Evolutionary conservation across 2,797 vertebrate genomes (phyloP).

Genomic region (Pogoniulus pusillus): DNA sequence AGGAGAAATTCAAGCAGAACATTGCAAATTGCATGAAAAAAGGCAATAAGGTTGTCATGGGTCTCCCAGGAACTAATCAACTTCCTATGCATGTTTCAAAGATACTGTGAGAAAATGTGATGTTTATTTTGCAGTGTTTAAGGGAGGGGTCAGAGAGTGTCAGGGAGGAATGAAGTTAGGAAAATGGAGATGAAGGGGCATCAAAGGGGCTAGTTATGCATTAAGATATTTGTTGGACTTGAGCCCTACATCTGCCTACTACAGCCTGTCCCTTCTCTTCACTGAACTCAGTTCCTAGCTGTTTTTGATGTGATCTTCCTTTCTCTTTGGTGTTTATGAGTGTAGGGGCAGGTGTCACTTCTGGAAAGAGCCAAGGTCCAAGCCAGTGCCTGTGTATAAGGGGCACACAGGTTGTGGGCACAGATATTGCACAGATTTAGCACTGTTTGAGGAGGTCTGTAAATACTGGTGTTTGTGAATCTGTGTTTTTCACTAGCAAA

Average conservation of each 20-base stretch:
- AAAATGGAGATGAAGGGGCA: not conserved
- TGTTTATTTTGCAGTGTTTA: not conserved
- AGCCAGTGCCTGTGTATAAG: not conserved
- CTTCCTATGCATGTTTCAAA: not conserved
- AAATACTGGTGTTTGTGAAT: not conserved
- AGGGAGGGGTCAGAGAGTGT: not conserved
- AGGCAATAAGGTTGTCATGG: not conserved
- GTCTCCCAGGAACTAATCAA: not conserved
- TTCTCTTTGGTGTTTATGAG: not conserved
- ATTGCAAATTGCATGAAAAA: rapidly evolving
- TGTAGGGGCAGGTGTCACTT: not conserved
- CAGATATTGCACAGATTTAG: not conserved
- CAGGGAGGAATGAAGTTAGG: not conserved
- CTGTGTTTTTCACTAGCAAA: not conserved
- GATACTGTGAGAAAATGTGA: not conserved
- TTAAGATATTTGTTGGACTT: not conserved
- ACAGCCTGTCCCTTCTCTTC: too few relatives aligned
- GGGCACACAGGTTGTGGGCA: rapidly evolving
- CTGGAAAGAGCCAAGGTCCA: not conserved
- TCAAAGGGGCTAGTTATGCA: not conserved
- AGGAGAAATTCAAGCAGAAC: not conserved
- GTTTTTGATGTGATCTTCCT: not conserved
- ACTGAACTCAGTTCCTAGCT: not conserved
- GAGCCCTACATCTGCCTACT: not conserved
- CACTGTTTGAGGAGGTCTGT: not conserved